Percentiles rank a stretch among this genome's conserved stretches.
Conservation (phyloP, 53 echinoderm and acorn worm species). For the Stichopus horrens region DNA sequence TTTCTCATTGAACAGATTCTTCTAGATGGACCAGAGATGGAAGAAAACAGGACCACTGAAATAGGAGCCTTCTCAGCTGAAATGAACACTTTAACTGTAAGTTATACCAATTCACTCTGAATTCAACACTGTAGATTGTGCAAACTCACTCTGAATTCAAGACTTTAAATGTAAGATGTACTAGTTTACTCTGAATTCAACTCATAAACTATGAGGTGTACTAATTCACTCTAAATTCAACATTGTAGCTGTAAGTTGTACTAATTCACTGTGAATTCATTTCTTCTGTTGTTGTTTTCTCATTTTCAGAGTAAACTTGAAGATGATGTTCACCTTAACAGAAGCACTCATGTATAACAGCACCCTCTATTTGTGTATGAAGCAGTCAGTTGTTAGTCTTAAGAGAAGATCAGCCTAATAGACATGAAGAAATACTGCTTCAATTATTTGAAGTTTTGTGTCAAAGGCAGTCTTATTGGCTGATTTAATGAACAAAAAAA, state of each 20-base stretch:
- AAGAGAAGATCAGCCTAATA: no score
- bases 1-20: constrained; percentile 22
- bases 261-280: no score
- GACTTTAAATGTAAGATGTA: constrained; percentile 71
- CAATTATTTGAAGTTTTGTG: no score
- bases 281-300: not conserved
- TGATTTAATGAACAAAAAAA: not conserved
- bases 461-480: no score
- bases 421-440: no score
- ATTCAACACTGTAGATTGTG: no score
- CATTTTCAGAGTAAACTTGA: constrained; percentile 29
- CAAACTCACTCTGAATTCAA: not conserved
- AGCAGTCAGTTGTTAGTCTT: not conserved
- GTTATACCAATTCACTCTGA: not conserved
- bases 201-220: not conserved
- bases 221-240: not conserved
- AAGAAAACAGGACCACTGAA: constrained; percentile 65
- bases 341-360: constrained; percentile 36
- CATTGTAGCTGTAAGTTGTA: no score
- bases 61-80: constrained; percentile 94
- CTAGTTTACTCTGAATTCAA: no score
- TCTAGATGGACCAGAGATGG: constrained; percentile 59
- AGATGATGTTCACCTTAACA: constrained; percentile 26
- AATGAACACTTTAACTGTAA: constrained; percentile 91
- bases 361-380: not conserved